phyloP scores from a whole-genome alignment of 35 echinoderm and acorn worm genomes.

The Eucidaris tribuloides region DNA sequence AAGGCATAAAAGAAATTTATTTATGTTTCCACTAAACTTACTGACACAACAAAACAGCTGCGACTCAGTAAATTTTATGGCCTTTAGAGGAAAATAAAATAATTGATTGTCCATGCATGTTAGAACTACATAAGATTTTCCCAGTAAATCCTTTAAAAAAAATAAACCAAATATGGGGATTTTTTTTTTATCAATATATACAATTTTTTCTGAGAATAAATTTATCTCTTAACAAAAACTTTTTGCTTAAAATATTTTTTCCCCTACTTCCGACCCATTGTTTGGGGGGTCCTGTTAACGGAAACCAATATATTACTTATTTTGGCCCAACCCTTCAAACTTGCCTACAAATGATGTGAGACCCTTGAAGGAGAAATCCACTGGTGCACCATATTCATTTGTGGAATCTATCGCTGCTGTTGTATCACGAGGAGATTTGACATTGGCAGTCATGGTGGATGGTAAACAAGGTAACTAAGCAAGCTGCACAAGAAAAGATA shows the following conservation, averaged over 20 bases:
- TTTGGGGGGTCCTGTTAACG: background rate
- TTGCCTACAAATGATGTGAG: slow-evolving; percentile 8
- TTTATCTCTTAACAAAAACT: background rate
- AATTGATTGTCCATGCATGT: too few species aligned
- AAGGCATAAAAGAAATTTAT: too few species aligned
- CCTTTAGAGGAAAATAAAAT: too few species aligned
- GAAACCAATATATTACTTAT: background rate
- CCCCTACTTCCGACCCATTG: background rate
- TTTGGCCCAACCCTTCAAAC: background rate
- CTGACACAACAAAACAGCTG: too few species aligned
- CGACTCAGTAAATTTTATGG: too few species aligned
- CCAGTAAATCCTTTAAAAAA: background rate
- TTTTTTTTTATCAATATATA: background rate
- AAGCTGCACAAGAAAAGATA: too few species aligned
- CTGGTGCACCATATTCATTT: background rate
- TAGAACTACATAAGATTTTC: too few species aligned
- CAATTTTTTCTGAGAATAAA: background rate
- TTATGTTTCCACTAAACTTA: too few species aligned
- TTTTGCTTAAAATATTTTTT: background rate
- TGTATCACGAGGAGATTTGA: slow-evolving; percentile 9
- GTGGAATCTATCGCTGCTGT: background rate
- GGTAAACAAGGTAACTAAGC: too few species aligned
- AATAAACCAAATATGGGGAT: background rate
- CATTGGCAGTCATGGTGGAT: background rate
- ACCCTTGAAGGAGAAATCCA: background rate